Base-by-base conservation (phyloP, 2,888 invertebrate genomes). In the Caenorhabditis angaria region DNA sequence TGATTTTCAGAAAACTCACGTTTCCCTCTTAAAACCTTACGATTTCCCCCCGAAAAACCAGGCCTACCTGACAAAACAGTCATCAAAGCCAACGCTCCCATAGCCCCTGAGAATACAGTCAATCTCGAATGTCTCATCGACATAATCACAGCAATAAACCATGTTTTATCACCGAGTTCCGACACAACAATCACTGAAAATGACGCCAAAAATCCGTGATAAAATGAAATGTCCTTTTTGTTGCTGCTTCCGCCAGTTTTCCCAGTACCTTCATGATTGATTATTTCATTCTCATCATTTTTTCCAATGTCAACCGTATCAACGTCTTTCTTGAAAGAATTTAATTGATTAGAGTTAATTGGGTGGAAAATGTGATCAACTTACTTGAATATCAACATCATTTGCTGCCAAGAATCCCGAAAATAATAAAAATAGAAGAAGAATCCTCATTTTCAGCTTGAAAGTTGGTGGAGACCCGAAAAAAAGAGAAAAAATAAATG, bases 121-220 rank as follows among this genome's bases (percentile, higher is more conserved):
- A 80, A 62, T 14, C 81, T 68, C 22, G 97, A 93, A 90, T 99
- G 95, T 86, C 94, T 92, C 97, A 99, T 97, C 1, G 99, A 96
- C 97, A 99, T 95, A 77, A 99, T 97, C 81, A 97, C 97, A 32
- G 97, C 97, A 85, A 99, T 99, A 90, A 99, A 99, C 90, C 99
- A 99, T 12, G 97, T 99, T 90, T 97, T 99, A 67, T 81, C 81
- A 35, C 78, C 78, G 68, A 99, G 90, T 89, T 99, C 99, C 0
- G 97, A 97, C 57, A 99, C 95, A 70, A 99, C 91, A 84, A 99
- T 97, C 80, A 99, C 95, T 57, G 95, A 95, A 71, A 97, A 91
- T 0, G 97, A 93, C 48, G 97, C 96, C 62, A 97, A 90, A 88
- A 99, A 96, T 20, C 78, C 82, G 59, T 82, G 82, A 62, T 78